Evolutionary conservation across 2,797 vertebrate species (phyloP), one percentile per base, ranked within the genome.

Genomic region (Molossus alvarezi): DNA sequence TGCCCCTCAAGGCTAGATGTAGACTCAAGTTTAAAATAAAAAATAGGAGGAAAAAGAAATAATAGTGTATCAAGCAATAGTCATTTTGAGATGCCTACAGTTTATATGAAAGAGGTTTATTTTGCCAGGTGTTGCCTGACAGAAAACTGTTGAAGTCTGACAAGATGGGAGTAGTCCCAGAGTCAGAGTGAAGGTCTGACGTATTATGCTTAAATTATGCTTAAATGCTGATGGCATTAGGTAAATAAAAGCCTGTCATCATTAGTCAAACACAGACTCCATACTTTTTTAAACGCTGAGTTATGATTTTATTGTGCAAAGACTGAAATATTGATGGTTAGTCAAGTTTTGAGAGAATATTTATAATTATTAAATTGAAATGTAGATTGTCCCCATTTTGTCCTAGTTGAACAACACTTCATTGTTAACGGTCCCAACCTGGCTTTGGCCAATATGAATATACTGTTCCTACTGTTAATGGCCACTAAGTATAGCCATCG

Each of bases 41-140:
- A 92, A 82, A 51, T 48, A 57, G n/a, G 62, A 37, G 29, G 53
- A 67, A 27, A 67, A 11, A 41, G n/a, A 14, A 94, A 89, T 91
- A 67, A 55, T 21, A 65, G 69, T 15, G 21, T 76, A 81, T 79
- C 48, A 67, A 62, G 29, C 33, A 12, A 8, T 95, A 51, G n/a
- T 95, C 51, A 45, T 85, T 91, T 69, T 71, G 58, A 82, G 27
- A 84, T 91, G 69, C 86, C 83, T 91, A 12, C 80, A 88, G 15
- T 84, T 89, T 95, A 55, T 90, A 77, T 89, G 60, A 91, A 94
- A 88, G 73, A 3, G 4, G 86, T 96, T 97, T 97, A 96, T 97
- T 97, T 97, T 97, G 79, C 86, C 95, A 97, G 97, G 95, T 97
- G 97, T 95, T 84, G 29, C 94, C 75, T 87, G 95, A 90, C 62